Evolutionary conservation across 2,888 invertebrate species (phyloP).

Genomic region (Philereme transversata): DNA sequence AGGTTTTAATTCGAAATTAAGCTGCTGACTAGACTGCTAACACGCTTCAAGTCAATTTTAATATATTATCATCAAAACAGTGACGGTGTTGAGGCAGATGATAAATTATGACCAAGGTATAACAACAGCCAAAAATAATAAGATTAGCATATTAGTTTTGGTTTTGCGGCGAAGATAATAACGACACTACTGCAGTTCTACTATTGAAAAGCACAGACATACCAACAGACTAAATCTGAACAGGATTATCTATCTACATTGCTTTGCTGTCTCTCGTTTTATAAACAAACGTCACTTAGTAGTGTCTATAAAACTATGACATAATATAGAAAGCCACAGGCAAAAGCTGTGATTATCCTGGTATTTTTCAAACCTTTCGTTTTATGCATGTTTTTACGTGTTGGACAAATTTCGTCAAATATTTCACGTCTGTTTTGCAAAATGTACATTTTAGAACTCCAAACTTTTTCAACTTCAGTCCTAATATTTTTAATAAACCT

Average conservation of each 20-base stretch:
- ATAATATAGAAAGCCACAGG: conserved; percentile 9
- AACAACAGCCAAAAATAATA: background rate
- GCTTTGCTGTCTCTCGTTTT: no score
- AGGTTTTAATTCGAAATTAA: background rate
- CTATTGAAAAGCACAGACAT: background rate
- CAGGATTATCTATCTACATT: no score
- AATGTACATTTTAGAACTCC: conserved; percentile 50
- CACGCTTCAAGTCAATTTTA: no score
- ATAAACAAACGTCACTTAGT: background rate
- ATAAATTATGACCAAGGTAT: background rate
- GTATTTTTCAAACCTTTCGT: conserved; percentile 37
- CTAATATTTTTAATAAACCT: conserved; percentile 44
- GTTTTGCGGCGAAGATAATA: no score
- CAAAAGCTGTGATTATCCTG: conserved; percentile 14
- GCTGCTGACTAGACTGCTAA: background rate
- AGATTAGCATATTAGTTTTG: background rate
- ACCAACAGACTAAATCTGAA: background rate
- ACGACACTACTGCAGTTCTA: no score
- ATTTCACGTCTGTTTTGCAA: conserved; percentile 45
- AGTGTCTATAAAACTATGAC: background rate
- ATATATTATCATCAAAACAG: background rate
- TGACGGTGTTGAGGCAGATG: background rate
- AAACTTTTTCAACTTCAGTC: conserved; percentile 38
- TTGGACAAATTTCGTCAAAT: conserved; percentile 42
- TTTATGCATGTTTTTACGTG: conserved; percentile 49